These are phyloP conservation scores for Caenorhabditis sp. DNA, from an alignment of 2,888 invertebrate species.

Conservation along the genomic window DNA sequence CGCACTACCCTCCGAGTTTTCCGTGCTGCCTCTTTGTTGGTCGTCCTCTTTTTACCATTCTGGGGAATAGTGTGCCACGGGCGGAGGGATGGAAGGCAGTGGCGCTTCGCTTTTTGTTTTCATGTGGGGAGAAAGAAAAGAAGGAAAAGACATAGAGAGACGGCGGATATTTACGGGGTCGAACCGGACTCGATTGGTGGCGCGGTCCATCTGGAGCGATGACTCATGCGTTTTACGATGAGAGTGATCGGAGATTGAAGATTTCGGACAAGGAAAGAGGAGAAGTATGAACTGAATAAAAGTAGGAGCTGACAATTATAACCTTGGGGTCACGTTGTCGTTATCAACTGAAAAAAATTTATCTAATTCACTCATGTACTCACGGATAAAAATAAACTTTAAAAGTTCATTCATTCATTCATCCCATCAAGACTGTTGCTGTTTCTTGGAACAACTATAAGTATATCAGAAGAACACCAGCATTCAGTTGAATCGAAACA, in stretches of 20 bases:
- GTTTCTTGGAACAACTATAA: no score
- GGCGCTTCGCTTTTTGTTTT: constrained; percentile 10
- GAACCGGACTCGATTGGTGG: neutral
- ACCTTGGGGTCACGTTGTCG: no score
- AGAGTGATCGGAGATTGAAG: neutral
- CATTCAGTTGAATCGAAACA: no score
- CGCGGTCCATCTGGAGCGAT: neutral
- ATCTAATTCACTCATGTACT: no score
- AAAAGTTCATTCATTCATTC: no score
- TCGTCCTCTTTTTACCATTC: constrained; percentile 1
- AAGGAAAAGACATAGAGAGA: neutral
- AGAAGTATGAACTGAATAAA: no score
- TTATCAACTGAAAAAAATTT: no score
- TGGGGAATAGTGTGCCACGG: neutral
- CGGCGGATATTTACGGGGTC: constrained; percentile 10
- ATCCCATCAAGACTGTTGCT: no score
- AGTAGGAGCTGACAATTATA: no score
- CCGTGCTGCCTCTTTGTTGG: neutral
- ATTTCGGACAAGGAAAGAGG: no score
- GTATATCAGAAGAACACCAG: no score
- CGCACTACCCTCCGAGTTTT: neutral
- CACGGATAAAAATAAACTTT: no score
- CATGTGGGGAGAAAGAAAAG: neutral
- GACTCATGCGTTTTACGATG: neutral
- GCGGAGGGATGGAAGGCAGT: neutral